Percentiles rank a stretch among this genome's conserved stretches.
Conservation (phyloP, 2,113 vertebrate genomes). For the Percopsis transmontana region DNA sequence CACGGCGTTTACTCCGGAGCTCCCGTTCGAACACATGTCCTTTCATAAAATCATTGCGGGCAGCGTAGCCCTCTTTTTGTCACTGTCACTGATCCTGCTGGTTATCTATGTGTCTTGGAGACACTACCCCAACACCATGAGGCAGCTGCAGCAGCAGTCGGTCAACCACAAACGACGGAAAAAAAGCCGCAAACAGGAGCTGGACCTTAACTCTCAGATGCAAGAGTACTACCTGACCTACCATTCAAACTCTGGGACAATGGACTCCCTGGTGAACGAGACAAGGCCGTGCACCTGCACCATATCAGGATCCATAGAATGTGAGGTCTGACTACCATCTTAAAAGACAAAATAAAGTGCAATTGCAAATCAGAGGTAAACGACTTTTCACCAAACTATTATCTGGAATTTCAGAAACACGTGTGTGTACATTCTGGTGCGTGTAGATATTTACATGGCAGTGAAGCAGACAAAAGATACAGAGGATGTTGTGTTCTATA, state of each 20-base stretch:
- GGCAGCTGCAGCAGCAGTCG: slow-evolving; percentile 92
- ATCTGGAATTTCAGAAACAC: slow-evolving; percentile 40
- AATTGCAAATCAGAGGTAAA: slow-evolving; percentile 83
- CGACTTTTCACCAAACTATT: slow-evolving; percentile 57
- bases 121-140: slow-evolving; percentile 94
- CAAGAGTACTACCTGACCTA: slow-evolving; percentile 99
- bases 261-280: slow-evolving; percentile 93
- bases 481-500: too few relatives aligned
- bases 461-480: neutral
- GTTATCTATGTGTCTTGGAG: slow-evolving; percentile 98
- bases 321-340: slow-evolving; percentile 88
- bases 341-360: slow-evolving; percentile 74
- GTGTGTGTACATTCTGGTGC: slow-evolving; percentile 17
- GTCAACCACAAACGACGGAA: slow-evolving; percentile 92
- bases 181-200: slow-evolving; percentile 89
- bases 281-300: slow-evolving; percentile 93
- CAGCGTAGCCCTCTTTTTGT: slow-evolving; percentile 93
- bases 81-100: slow-evolving; percentile 92
- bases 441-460: too few relatives aligned
- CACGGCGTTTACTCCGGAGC: slow-evolving; percentile 77
- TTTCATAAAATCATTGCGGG: slow-evolving; percentile 98
- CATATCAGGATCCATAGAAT: slow-evolving; percentile 97
- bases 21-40: slow-evolving; percentile 91
- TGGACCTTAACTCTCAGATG: slow-evolving; percentile 92
- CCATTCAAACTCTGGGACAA: slow-evolving; percentile 92